These are phyloP conservation scores for Isotomurus palustris DNA, from an alignment of 2,888 invertebrate species.

Conservation along the genomic window DNA sequence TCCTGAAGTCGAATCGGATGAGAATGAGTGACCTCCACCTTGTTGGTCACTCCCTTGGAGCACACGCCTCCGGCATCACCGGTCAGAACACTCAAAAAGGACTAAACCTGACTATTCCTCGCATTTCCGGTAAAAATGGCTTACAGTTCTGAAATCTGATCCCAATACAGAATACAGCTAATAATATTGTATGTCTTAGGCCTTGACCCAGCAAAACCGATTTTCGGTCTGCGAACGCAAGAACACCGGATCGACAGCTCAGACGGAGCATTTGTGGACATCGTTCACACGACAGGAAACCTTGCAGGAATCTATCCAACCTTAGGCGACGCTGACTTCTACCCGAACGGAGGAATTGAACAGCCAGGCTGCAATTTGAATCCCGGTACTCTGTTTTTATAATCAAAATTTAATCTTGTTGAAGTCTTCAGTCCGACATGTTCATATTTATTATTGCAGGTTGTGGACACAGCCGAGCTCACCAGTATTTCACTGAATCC, in stretches of 20 bases:
- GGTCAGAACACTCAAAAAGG: not conserved
- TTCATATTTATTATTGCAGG: too few relatives aligned
- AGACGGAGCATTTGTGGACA: not conserved
- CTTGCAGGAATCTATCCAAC: not conserved
- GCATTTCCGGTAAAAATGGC: not conserved
- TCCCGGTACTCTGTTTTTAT: too few relatives aligned
- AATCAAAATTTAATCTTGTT: too few relatives aligned
- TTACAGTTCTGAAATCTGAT: too few relatives aligned
- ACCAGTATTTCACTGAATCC: too few relatives aligned
- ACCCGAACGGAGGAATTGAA: slow-evolving; percentile 10
- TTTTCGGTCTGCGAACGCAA: not conserved
- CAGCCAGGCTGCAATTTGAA: too few relatives aligned
- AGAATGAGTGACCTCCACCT: too few relatives aligned
- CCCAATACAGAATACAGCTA: not conserved
- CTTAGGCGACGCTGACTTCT: slow-evolving; percentile 1
- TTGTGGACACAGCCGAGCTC: too few relatives aligned
- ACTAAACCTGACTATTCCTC: not conserved
- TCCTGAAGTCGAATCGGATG: too few relatives aligned
- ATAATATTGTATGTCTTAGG: not conserved
- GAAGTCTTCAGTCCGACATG: too few relatives aligned
- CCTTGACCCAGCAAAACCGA: slow-evolving; percentile 5
- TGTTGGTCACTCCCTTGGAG: slow-evolving; percentile 9
- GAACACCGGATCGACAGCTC: not conserved
- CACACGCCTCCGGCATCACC: slow-evolving; percentile 5
- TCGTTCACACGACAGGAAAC: not conserved